Conservation (phyloP, 1,140 invertebrate genomes). For the Phortica variegata region DNA sequence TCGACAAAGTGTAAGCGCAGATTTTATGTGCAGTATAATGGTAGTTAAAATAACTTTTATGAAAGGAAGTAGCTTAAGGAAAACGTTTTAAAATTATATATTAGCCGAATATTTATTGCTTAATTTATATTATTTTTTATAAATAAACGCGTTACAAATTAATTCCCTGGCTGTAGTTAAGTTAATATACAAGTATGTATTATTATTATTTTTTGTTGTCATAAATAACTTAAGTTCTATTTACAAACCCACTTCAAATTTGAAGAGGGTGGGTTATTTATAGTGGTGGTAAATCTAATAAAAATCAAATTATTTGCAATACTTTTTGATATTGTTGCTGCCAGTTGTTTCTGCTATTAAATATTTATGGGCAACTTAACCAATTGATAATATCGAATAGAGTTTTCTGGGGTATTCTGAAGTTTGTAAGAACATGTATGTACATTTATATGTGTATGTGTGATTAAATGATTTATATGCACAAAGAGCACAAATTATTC, state of each 20-base stretch:
- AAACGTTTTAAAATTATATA: too few relatives aligned
- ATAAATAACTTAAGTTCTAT: constrained; percentile 53
- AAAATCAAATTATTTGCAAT: constrained; percentile 51
- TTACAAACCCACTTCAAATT: constrained; percentile 31
- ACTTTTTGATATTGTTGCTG: constrained; percentile 45
- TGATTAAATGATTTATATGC: constrained; percentile 8
- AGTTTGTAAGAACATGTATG: constrained; percentile 4
- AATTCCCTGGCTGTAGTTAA: too few relatives aligned
- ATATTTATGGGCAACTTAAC: background rate
- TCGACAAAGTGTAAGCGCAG: too few relatives aligned
- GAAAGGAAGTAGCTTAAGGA: too few relatives aligned
- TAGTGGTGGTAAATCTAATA: constrained; percentile 35
- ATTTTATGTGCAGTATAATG: too few relatives aligned
- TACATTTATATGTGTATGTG: constrained; percentile 6
- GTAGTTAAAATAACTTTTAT: too few relatives aligned
- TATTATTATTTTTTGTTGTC: constrained; percentile 45
- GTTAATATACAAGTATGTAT: constrained; percentile 38
- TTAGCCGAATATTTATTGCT: too few relatives aligned
- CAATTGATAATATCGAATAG: background rate
- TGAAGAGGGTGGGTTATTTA: constrained; percentile 19
- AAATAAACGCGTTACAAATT: too few relatives aligned
- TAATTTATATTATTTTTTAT: too few relatives aligned
- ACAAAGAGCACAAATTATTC: constrained; percentile 31
- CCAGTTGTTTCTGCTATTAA: constrained; percentile 36
- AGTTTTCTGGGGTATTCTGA: background rate